Evolutionary conservation across 2,113 vertebrate species (phyloP).

Genomic region (Lycaon pictus): DNA sequence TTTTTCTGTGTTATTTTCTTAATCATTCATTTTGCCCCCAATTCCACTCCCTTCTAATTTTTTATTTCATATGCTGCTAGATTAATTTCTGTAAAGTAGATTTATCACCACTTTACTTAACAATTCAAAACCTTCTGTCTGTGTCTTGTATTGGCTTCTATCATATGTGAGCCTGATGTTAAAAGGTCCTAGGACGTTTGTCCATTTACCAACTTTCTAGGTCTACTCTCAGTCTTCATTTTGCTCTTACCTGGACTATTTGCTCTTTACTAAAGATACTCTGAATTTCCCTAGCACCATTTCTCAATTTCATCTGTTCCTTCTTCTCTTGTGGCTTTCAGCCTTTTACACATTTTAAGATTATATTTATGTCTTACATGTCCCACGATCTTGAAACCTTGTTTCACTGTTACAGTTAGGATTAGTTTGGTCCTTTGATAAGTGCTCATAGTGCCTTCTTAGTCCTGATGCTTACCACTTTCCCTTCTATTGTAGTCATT

Average conservation of each 20-base stretch:
- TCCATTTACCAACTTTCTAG: background rate
- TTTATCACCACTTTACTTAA: background rate
- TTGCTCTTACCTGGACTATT: background rate
- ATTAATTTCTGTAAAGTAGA: background rate
- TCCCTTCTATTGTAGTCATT: background rate
- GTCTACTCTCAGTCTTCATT: background rate
- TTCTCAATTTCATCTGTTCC: background rate
- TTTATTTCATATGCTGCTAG: background rate
- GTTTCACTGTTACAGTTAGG: background rate
- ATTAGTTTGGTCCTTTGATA: background rate
- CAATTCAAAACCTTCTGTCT: background rate
- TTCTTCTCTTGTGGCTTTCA: background rate
- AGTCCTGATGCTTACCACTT: background rate
- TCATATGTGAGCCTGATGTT: background rate
- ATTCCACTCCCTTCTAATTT: background rate
- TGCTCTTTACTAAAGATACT: background rate
- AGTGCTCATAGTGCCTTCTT: background rate
- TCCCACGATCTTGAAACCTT: background rate
- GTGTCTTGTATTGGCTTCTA: background rate
- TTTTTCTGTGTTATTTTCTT: background rate
- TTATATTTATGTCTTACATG: background rate
- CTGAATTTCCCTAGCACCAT: background rate
- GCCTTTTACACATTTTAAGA: background rate
- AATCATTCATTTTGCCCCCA: background rate
- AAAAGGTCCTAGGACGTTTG: background rate